phyloP scores from a whole-genome alignment of 2,888 invertebrate genomes.

The Eulithis testata region DNA sequence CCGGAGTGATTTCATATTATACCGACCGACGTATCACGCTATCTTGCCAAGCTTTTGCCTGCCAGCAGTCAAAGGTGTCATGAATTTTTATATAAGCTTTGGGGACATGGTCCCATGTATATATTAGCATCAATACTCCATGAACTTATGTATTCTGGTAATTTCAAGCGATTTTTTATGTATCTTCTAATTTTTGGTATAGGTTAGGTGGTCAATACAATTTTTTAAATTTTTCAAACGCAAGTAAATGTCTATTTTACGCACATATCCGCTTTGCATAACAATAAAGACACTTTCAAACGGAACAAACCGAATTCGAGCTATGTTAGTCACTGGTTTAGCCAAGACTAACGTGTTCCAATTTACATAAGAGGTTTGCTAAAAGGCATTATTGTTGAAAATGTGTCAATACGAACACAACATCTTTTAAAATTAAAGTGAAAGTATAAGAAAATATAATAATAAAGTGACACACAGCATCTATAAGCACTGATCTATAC shows the following conservation, averaged over 20 bases:
- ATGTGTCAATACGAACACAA: constrained; percentile 45
- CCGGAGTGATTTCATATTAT: neutral
- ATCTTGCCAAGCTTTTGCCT: no score
- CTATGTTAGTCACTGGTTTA: constrained; percentile 65
- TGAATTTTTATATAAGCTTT: no score
- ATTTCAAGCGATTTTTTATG: no score
- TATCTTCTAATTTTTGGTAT: no score
- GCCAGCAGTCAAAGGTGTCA: no score
- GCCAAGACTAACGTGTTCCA: constrained; percentile 47
- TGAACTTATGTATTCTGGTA: no score
- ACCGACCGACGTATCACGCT: no score
- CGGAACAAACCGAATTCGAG: constrained; percentile 64
- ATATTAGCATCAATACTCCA: no score
- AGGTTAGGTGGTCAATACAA: no score
- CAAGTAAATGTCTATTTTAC: constrained; percentile 29
- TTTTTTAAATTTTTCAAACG: constrained; percentile 6
- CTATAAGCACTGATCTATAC: no score
- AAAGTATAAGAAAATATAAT: constrained; percentile 28
- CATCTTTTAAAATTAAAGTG: constrained; percentile 34
- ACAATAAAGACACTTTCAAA: constrained; percentile 68
- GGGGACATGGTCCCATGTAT: no score
- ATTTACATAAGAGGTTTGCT: constrained; percentile 67
- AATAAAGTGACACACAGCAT: no score
- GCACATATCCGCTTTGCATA: constrained; percentile 71
- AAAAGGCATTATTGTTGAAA: constrained; percentile 53